phyloP scores from a whole-genome alignment of 2,113 vertebrate species.

The Indicator maculatus region DNA sequence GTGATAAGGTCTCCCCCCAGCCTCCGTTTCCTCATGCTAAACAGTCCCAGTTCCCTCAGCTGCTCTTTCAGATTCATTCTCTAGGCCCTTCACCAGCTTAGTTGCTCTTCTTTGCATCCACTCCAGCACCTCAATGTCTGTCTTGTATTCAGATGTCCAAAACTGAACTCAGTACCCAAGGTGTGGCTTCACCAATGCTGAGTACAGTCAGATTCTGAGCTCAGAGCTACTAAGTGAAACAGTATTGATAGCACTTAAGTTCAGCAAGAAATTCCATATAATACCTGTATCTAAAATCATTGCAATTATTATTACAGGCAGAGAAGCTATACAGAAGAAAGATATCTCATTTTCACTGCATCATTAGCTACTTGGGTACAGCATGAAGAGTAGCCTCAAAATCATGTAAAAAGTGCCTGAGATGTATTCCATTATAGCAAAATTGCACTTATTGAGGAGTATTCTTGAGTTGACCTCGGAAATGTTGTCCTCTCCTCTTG shows the following conservation, averaged over 20 bases:
- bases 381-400: neutral
- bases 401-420: neutral
- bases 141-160: no score
- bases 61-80: no score
- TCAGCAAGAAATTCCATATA: neutral
- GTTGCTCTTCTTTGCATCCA: no score
- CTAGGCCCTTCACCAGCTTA: no score
- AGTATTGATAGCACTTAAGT: accelerated
- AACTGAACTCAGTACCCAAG: no score
- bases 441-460: neutral
- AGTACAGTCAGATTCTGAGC: neutral
- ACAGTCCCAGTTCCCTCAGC: no score
- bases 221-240: neutral
- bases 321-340: neutral
- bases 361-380: neutral
- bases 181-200: no score
- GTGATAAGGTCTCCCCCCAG: no score
- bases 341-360: neutral
- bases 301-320: neutral
- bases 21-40: no score
- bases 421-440: neutral
- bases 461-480: neutral
- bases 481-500: neutral
- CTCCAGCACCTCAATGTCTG: no score
- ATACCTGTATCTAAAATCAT: neutral